phyloP scores from a whole-genome alignment of 2,888 invertebrate genomes.

The Rhingia campestris region DNA sequence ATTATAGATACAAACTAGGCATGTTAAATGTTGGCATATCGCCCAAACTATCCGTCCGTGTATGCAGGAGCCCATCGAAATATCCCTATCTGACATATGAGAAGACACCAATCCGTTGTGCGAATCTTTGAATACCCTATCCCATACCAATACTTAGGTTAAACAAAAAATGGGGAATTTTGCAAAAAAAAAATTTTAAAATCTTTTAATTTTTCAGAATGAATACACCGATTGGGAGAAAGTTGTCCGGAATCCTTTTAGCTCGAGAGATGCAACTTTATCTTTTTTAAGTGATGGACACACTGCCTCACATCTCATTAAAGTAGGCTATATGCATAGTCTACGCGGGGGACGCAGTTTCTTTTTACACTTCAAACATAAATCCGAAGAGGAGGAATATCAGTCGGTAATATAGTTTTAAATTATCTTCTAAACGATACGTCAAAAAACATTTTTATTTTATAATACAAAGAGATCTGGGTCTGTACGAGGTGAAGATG shows the following conservation, averaged over 20 bases:
- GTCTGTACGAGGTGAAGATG: slow-evolving; percentile 93
- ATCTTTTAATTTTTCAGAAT: slow-evolving; percentile 84
- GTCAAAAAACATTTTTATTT: background rate
- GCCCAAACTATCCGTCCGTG: no score
- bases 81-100: no score
- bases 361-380: slow-evolving; percentile 94
- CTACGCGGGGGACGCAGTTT: slow-evolving; percentile 91
- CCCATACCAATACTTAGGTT: no score
- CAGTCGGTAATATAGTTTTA: slow-evolving; percentile 85
- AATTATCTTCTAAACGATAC: background rate
- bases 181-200: no score
- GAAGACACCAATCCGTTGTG: no score
- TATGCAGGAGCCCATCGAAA: no score
- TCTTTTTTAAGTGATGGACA: slow-evolving; percentile 96
- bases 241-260: slow-evolving; percentile 92
- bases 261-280: slow-evolving; percentile 92
- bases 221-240: slow-evolving; percentile 98
- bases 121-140: no score
- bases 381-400: slow-evolving; percentile 91
- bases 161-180: no score
- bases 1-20: no score
- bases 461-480: slow-evolving; percentile 85
- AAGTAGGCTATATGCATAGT: slow-evolving; percentile 91
- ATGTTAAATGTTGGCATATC: no score
- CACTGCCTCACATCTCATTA: slow-evolving; percentile 92